A percentile compares a stretch with the other conserved stretches of the same genome.
phyloP scores from a whole-genome alignment of 2,888 invertebrate species.

The Microplitis deprimator region DNA sequence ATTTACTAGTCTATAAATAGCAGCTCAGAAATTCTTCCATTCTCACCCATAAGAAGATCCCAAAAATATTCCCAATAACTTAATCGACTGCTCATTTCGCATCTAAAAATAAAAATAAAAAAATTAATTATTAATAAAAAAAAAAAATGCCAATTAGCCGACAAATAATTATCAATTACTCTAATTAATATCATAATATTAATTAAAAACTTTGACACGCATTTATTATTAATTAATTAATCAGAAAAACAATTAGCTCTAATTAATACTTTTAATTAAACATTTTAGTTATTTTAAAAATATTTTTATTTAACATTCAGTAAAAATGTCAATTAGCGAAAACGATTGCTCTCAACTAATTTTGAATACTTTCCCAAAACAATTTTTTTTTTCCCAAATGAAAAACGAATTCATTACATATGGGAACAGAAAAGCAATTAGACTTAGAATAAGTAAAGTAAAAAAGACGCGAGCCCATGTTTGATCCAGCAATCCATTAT shows the following conservation, averaged over 20 bases:
- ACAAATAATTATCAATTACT: background rate
- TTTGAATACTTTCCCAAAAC: background rate
- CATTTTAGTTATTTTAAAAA: background rate
- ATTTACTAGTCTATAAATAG: no score
- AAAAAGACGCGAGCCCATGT: slow-evolving; percentile 7
- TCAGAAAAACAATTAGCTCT: background rate
- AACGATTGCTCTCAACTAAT: background rate
- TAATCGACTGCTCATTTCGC: background rate
- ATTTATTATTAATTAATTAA: background rate
- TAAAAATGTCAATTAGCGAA: background rate
- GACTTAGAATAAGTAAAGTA: background rate
- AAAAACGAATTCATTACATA: background rate
- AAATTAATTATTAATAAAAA: background rate
- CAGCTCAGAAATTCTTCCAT: no score
- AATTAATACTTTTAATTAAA: background rate
- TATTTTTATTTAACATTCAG: background rate
- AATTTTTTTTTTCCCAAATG: background rate
- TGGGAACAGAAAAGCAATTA: background rate
- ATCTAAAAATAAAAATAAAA: background rate
- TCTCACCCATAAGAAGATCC: no score
- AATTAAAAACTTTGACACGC: background rate
- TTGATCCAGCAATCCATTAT: slow-evolving; percentile 22
- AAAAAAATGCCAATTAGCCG: background rate
- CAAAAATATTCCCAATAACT: background rate
- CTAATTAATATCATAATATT: background rate